Evolutionary conservation across 2,797 vertebrate genomes (phyloP).

Genomic region (Peromyscus aztecus): DNA sequence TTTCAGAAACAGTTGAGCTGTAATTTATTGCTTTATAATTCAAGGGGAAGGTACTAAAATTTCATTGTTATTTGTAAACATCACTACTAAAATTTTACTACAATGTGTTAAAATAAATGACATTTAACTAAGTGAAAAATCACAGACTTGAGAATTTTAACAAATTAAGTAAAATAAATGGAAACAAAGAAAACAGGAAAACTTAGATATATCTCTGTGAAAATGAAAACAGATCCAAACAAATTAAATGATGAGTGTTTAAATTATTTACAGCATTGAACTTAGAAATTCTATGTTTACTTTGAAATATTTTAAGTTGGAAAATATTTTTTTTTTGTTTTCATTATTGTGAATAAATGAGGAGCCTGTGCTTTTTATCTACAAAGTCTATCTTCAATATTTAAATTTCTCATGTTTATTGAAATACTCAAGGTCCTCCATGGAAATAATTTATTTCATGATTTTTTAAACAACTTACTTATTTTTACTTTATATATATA

Average conservation of each 20-base stretch:
- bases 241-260: neutral
- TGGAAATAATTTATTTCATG: neutral
- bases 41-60: neutral
- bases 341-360: neutral
- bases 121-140: neutral
- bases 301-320: neutral
- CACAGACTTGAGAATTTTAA: neutral
- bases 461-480: neutral
- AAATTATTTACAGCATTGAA: neutral
- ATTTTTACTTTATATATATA: neutral
- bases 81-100: neutral
- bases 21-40: conserved; percentile 19
- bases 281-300: neutral
- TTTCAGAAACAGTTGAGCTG: neutral
- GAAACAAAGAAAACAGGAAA: neutral
- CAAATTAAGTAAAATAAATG: neutral
- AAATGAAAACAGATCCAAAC: neutral
- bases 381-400: neutral
- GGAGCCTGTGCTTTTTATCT: neutral
- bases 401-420: neutral
- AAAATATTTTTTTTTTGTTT: neutral
- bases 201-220: neutral
- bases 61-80: neutral
- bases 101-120: neutral
- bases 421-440: neutral